Base-by-base conservation (phyloP, 2,888 invertebrate species). In the Idaea straminata region DNA sequence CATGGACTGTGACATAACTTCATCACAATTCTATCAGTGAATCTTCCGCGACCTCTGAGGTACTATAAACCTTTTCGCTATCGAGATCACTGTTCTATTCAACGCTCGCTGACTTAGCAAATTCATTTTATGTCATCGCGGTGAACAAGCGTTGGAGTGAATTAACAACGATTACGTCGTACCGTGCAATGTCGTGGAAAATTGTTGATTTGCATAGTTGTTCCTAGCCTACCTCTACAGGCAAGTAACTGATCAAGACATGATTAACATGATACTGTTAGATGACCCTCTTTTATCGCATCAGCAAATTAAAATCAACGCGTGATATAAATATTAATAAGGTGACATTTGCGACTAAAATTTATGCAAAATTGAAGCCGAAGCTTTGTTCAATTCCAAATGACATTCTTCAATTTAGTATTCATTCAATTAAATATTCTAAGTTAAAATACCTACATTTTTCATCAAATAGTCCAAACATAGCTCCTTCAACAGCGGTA, bases 381-480 rank as follows among this genome's bases (percentile, higher is more conserved):
- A 25, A 25, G 47, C 5, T 47, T 47, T 47, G 10, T 47, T 36
- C 5, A 36, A 7, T 36, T 7, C 6, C 36, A 36, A 10, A 10
- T 36, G 4, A 7, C 10, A 36, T 13, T 7, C 7, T 47, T 47
- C 13, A 47, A 47, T 25, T 25, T 47, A 10, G 10, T 13, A 47
- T 47, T 47, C 7, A 47, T 4, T 47, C 13, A 47, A 47, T 47
- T 47, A 7, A 38, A 38, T 38, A 38, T 13, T 38, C 13, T 25
- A 25, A 47, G 47, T 10, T 47, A 13, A 4, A 47, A 7, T 72
- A 78, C 76, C 88, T 91, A 94, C 95, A 89, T 94, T 93, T 74
- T 88, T 80, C 59, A 94, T 89, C 61, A 95, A 88, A 65, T 93
- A 84, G 77, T 94, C 91, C 79, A 95, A 84, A 78, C 95, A 94